These are phyloP conservation scores for Leiothrix lutea DNA, from an alignment of 2,113 vertebrate species.

Conservation along the genomic window DNA sequence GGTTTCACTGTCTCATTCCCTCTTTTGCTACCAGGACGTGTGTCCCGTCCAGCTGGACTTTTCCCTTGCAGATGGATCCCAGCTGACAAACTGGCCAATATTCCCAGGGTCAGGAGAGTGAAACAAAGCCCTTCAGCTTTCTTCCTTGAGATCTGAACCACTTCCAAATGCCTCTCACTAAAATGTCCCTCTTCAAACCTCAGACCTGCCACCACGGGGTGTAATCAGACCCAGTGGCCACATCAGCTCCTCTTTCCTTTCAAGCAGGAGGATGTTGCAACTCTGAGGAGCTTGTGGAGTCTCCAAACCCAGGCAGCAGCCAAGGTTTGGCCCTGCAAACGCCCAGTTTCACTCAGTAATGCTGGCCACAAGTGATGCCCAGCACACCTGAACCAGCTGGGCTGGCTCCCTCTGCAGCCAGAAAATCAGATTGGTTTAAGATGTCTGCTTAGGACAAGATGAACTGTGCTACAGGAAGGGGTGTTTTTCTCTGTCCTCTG, in stretches of 20 bases:
- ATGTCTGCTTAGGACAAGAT: not conserved
- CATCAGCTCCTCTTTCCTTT: not conserved
- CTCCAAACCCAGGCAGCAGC: not conserved
- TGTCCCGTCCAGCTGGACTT: not conserved
- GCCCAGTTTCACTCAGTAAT: not conserved
- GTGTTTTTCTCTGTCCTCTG: not conserved
- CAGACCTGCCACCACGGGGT: accelerated
- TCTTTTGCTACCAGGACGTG: not conserved
- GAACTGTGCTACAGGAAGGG: not conserved
- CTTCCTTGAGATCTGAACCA: not conserved
- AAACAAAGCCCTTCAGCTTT: not conserved
- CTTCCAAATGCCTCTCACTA: not conserved
- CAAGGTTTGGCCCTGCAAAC: not conserved
- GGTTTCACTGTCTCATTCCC: accelerated
- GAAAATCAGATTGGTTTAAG: not conserved
- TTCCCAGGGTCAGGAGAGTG: not conserved
- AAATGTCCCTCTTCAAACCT: not conserved
- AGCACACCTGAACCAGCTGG: not conserved
- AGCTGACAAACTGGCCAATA: not conserved
- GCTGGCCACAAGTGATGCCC: not conserved
- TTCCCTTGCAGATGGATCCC: not conserved
- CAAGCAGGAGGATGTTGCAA: not conserved
- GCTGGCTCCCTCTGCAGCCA: not conserved
- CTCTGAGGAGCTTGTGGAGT: not conserved
- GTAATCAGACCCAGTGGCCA: not conserved